Percentiles rank a stretch among this genome's conserved stretches.
Conservation (phyloP, 30 jellyfish, hydroid and myxozoan species). For the Aurelia coerulea region DNA sequence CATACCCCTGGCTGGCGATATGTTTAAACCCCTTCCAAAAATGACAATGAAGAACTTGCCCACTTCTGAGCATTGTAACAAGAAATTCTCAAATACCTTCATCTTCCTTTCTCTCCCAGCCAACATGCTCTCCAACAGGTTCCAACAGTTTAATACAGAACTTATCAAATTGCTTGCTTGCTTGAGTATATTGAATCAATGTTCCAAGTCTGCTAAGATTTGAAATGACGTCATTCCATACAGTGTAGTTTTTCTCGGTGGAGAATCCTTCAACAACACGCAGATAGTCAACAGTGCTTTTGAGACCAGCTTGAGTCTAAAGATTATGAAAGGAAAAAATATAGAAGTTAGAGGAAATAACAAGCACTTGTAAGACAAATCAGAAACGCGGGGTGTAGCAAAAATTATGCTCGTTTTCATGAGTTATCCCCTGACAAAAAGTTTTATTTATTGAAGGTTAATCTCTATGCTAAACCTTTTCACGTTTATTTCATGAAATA, state of each 20-base stretch:
- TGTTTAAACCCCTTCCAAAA: too few relatives aligned
- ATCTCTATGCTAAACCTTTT: too few relatives aligned
- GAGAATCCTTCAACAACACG: slow-evolving; percentile 77
- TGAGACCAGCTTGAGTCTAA: slow-evolving; percentile 89
- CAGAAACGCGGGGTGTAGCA: too few relatives aligned
- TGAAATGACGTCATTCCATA: slow-evolving; percentile 86
- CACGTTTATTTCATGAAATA: too few relatives aligned
- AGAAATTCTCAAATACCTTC: slow-evolving; percentile 64
- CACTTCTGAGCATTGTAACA: background rate
- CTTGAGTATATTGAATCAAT: slow-evolving; percentile 74
- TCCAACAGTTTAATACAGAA: slow-evolving; percentile 64
- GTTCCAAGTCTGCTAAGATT: slow-evolving; percentile 67
- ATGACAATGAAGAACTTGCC: too few relatives aligned
- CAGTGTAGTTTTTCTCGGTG: slow-evolving; percentile 85
- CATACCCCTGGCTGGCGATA: too few relatives aligned
- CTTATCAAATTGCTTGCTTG: slow-evolving; percentile 50
- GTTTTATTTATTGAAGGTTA: too few relatives aligned
- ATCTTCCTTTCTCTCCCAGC: slow-evolving; percentile 86
- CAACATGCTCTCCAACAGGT: slow-evolving; percentile 70
- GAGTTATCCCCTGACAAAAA: too few relatives aligned
- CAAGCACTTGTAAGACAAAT: background rate
- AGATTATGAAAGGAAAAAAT: background rate
- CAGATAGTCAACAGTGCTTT: slow-evolving; percentile 82
- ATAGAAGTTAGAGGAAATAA: background rate
- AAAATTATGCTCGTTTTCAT: too few relatives aligned